phyloP scores from a whole-genome alignment of 2,113 vertebrate species.

The Apteryx mantelli region DNA sequence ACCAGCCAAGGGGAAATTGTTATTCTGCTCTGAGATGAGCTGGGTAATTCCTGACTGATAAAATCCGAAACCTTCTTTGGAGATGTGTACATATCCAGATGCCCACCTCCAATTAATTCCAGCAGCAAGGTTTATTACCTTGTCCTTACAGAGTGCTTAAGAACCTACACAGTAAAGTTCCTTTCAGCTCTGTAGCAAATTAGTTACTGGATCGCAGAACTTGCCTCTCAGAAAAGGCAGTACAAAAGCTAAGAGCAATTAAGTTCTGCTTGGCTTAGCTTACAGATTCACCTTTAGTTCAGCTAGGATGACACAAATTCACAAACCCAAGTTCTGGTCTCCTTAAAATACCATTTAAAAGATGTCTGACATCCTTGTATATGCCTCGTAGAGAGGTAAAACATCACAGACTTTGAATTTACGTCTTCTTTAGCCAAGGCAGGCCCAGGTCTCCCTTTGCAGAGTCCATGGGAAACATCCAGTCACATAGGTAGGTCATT shows the following conservation, averaged over 20 bases:
- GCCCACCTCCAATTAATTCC: conserved; percentile 53
- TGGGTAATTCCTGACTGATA: conserved; percentile 53
- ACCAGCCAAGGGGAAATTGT: conserved; percentile 53
- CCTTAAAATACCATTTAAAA: neutral
- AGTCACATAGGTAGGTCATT: neutral
- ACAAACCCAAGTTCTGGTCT: neutral
- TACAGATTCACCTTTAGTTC: neutral
- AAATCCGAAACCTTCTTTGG: conserved; percentile 42
- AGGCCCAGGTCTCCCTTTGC: neutral
- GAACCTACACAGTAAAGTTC: conserved; percentile 18
- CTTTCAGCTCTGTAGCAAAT: conserved; percentile 26
- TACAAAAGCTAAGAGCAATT: conserved; percentile 29
- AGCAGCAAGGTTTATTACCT: conserved; percentile 54
- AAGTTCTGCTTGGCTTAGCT: neutral
- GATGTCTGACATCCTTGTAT: neutral
- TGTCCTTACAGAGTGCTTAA: conserved; percentile 39
- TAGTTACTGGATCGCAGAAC: neutral
- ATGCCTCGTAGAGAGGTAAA: neutral
- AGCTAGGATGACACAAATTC: neutral
- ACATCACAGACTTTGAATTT: neutral
- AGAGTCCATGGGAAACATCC: neutral
- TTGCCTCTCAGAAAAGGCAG: neutral
- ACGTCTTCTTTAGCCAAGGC: neutral
- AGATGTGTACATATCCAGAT: neutral
- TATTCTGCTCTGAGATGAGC: conserved; percentile 40